phyloP scores from a whole-genome alignment of 2,797 vertebrate genomes.

The Semotilus atromaculatus region DNA sequence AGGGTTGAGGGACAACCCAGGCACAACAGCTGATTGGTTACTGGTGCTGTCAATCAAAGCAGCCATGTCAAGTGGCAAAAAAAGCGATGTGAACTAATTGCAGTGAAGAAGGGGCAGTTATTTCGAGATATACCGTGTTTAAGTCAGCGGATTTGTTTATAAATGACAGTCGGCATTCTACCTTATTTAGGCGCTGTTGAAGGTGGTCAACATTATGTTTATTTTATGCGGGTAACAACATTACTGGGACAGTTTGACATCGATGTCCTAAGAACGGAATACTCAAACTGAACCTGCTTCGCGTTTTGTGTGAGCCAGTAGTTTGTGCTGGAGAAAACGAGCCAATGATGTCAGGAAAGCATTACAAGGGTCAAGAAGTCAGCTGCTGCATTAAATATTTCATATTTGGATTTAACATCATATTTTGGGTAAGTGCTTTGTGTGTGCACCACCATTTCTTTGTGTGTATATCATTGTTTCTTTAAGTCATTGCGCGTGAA shows the following conservation, averaged over 20 bases:
- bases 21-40: slow-evolving; percentile 49
- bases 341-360: slow-evolving; percentile 94
- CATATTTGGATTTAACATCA: slow-evolving; percentile 99
- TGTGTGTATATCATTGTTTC: background rate
- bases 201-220: slow-evolving; percentile 27
- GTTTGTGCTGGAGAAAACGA: slow-evolving; percentile 73
- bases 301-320: slow-evolving; percentile 11
- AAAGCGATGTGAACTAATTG: slow-evolving; percentile 31
- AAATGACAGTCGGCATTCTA: background rate
- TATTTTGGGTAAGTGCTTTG: slow-evolving; percentile 91
- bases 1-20: background rate
- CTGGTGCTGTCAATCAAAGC: slow-evolving; percentile 45
- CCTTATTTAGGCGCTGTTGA: background rate
- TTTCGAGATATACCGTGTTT: background rate
- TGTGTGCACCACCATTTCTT: background rate
- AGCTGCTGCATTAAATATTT: slow-evolving; percentile 99
- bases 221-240: slow-evolving; percentile 35
- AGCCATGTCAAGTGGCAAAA: slow-evolving; percentile 46
- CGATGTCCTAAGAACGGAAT: slow-evolving; percentile 10
- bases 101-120: slow-evolving; percentile 35
- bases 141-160: background rate
- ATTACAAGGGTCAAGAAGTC: slow-evolving; percentile 96
- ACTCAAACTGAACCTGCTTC: slow-evolving; percentile 44
- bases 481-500: background rate
- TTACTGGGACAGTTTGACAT: slow-evolving; percentile 15